A percentile compares a stretch with the other conserved stretches of the same genome.
Evolutionary conservation across 2,888 invertebrate genomes (phyloP).

Genomic region (Phanerotoma sp.): DNA sequence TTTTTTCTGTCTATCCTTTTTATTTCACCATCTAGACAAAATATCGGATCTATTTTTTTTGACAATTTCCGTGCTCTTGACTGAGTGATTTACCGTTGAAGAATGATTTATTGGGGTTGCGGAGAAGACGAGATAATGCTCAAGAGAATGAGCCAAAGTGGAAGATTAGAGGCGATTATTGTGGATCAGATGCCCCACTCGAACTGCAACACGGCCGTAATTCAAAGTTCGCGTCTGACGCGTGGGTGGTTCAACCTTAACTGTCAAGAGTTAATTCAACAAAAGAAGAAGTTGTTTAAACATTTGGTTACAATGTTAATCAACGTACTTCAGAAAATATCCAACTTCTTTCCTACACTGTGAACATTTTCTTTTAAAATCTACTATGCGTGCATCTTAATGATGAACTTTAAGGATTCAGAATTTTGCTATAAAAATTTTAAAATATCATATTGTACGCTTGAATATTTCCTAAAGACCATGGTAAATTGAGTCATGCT

Average conservation of each 20-base stretch:
- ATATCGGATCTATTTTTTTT: not conserved
- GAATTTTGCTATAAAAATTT: too few species aligned
- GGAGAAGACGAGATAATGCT: conserved; percentile 23
- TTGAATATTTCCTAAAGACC: too few species aligned
- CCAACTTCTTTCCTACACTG: too few species aligned
- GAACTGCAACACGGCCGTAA: conserved; percentile 47
- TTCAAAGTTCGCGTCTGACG: conserved; percentile 45
- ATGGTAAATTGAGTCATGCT: too few species aligned
- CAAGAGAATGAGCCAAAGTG: conserved; percentile 53
- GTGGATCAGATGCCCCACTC: conserved; percentile 48
- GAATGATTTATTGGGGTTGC: conserved; percentile 49
- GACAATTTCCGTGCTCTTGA: conserved; percentile 37
- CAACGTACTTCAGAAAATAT: too few species aligned
- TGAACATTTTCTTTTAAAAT: too few species aligned
- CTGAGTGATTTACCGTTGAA: conserved; percentile 46
- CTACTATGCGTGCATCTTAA: too few species aligned
- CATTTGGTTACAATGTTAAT: not conserved
- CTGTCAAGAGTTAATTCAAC: conserved; percentile 41
- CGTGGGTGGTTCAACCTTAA: conserved; percentile 51
- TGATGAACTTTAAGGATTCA: too few species aligned
- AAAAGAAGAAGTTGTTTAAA: conserved; percentile 25
- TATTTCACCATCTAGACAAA: too few species aligned
- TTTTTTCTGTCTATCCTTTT: too few species aligned
- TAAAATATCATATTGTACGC: too few species aligned
- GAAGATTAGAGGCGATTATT: conserved; percentile 58